These are phyloP conservation scores for Alcis repandata DNA, from an alignment of 2,888 invertebrate species.

Conservation along the genomic window DNA sequence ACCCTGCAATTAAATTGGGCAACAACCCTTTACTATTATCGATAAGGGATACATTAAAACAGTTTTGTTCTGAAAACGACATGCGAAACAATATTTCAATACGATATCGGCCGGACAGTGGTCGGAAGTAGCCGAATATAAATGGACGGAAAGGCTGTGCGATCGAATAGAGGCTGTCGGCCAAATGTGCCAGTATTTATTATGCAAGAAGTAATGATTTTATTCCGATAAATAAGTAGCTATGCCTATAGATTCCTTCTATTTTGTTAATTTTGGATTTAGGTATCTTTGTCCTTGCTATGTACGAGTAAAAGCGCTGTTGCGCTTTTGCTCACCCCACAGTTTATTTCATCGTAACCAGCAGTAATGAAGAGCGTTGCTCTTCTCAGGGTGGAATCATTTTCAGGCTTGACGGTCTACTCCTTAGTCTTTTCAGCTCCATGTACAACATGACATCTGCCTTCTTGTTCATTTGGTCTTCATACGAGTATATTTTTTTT, in stretches of 20 bases:
- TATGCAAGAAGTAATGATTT: constrained; percentile 23
- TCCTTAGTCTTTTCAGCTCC: too few species aligned
- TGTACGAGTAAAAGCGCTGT: too few species aligned
- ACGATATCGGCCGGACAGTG: constrained; percentile 82
- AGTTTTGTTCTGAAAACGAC: constrained; percentile 71
- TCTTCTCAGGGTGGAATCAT: too few species aligned
- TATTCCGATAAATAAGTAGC: constrained; percentile 1
- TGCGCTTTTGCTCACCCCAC: too few species aligned
- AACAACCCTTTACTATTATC: constrained; percentile 28
- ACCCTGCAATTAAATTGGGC: constrained; percentile 1
- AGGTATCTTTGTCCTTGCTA: background rate
- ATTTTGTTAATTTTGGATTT: background rate
- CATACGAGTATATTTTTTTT: too few species aligned
- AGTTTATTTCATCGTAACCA: too few species aligned
- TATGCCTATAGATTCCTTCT: background rate
- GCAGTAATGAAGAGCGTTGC: too few species aligned
- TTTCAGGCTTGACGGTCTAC: too few species aligned
- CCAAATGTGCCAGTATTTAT: constrained; percentile 61
- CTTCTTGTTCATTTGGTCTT: too few species aligned
- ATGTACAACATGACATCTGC: too few species aligned
- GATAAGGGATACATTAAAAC: constrained; percentile 44
- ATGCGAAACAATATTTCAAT: constrained; percentile 84
- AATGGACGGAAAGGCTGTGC: constrained; percentile 80
- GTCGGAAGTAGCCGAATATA: constrained; percentile 83
- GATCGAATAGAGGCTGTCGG: constrained; percentile 72